phyloP scores from a whole-genome alignment of 2,888 invertebrate genomes.

The Drosophila merina region DNA sequence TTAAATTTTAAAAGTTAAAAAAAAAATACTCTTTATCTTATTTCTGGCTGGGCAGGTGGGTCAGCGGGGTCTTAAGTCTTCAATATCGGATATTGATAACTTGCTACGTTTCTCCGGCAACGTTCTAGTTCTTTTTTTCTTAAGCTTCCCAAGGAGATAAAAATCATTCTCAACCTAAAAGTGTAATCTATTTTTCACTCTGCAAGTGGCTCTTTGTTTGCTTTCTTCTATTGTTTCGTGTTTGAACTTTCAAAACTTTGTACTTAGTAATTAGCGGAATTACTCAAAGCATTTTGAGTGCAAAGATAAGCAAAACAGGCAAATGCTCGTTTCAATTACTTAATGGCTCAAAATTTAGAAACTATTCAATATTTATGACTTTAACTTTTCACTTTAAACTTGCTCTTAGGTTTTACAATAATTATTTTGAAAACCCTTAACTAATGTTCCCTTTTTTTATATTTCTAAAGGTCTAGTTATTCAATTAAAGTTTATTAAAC shows the following conservation, averaged over 20 bases:
- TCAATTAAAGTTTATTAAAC: neutral
- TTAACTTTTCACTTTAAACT: neutral
- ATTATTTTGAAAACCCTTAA: neutral
- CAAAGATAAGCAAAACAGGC: neutral
- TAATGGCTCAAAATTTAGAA: neutral
- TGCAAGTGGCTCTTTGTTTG: too few species aligned
- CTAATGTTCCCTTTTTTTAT: neutral
- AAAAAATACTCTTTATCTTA: neutral
- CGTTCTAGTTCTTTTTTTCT: neutral
- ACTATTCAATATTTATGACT: neutral
- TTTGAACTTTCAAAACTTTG: neutral
- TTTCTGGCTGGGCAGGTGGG: neutral
- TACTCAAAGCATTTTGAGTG: neutral
- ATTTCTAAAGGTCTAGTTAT: neutral
- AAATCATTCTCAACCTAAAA: neutral
- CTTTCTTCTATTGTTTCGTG: neutral
- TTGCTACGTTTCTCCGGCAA: neutral
- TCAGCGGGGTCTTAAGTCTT: neutral
- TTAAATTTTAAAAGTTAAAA: conserved; percentile 14
- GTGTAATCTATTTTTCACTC: neutral
- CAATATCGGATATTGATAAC: neutral
- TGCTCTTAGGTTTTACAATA: neutral
- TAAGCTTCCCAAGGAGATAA: neutral
- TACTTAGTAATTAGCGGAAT: neutral
- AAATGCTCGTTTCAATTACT: neutral